These are phyloP conservation scores for Drosophila affinis DNA, from an alignment of 2,888 invertebrate species.

Conservation along the genomic window DNA sequence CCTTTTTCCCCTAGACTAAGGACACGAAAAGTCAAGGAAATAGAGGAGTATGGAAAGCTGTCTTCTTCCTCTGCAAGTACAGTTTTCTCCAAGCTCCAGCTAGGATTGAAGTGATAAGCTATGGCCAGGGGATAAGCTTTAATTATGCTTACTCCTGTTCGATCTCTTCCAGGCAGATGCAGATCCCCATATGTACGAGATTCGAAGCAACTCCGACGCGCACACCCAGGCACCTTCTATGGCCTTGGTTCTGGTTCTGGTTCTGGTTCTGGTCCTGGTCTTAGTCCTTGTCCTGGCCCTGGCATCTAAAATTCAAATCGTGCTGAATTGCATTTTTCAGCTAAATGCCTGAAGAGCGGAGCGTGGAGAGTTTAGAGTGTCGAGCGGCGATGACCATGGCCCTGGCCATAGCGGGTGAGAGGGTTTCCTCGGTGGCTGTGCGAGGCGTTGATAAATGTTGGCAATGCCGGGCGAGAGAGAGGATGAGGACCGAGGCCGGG, in stretches of 20 bases:
- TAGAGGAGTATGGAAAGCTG: too few species aligned
- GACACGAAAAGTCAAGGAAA: not conserved
- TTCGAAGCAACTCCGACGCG: constrained; percentile 10
- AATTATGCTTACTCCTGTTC: too few species aligned
- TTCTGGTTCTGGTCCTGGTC: too few species aligned
- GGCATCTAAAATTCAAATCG: constrained; percentile 67
- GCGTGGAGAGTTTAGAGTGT: not conserved
- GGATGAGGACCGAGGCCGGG: not conserved
- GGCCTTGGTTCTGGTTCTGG: constrained; percentile 8
- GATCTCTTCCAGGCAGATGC: too few species aligned
- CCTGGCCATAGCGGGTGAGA: constrained; percentile 28
- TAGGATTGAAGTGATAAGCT: too few species aligned
- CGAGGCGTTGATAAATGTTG: constrained; percentile 76
- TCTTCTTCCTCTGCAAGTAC: too few species aligned
- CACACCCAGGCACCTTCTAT: constrained; percentile 6
- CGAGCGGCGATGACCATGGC: not conserved
- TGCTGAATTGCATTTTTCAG: constrained; percentile 74
- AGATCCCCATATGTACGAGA: too few species aligned
- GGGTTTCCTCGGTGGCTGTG: constrained; percentile 21
- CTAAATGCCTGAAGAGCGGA: constrained; percentile 35
- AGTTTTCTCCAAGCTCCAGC: too few species aligned
- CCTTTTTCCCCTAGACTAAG: constrained; percentile 24
- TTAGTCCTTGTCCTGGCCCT: constrained; percentile 4
- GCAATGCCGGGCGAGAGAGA: constrained; percentile 26
- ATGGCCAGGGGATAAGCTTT: too few species aligned